These are phyloP conservation scores for Rallus crepitans DNA, from an alignment of 2,797 vertebrate species.

Conservation along the genomic window DNA sequence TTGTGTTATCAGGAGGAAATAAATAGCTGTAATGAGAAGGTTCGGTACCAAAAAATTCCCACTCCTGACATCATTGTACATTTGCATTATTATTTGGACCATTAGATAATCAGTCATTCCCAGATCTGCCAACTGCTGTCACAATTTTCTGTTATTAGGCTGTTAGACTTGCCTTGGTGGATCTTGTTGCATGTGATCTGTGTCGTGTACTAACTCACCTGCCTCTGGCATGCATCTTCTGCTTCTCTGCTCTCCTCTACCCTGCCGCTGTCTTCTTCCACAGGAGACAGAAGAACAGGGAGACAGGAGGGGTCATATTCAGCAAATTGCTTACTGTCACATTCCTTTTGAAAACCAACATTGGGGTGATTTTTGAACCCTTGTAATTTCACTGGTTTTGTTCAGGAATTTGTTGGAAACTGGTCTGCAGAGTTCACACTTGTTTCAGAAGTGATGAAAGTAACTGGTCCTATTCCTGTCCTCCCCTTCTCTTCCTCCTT, in stretches of 20 bases:
- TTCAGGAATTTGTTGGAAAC: not conserved
- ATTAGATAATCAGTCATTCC: not conserved
- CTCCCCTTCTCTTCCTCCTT: not conserved
- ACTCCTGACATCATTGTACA: not conserved
- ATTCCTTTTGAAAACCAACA: not conserved
- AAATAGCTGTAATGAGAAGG: not conserved
- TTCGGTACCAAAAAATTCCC: not conserved
- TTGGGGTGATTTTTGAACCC: not conserved
- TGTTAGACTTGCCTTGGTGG: not conserved
- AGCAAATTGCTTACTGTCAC: not conserved
- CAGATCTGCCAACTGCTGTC: not conserved
- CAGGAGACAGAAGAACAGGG: conserved; percentile 9
- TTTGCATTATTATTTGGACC: conserved; percentile 3
- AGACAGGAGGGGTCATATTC: conserved; percentile 46
- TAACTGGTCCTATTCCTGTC: not conserved
- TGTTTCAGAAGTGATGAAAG: not conserved
- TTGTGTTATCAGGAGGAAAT: not conserved
- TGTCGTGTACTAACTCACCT: conserved; percentile 67
- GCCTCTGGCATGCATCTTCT: conserved; percentile 64
- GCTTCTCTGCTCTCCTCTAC: conserved; percentile 68
- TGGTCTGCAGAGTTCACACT: not conserved
- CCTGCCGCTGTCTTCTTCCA: conserved; percentile 62
- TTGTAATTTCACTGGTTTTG: not conserved
- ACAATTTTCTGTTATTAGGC: conserved; percentile 43
- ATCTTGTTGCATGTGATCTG: conserved; percentile 67